Evolutionary conservation across 2,113 vertebrate species (phyloP).

Genomic region (Bucco capensis): DNA sequence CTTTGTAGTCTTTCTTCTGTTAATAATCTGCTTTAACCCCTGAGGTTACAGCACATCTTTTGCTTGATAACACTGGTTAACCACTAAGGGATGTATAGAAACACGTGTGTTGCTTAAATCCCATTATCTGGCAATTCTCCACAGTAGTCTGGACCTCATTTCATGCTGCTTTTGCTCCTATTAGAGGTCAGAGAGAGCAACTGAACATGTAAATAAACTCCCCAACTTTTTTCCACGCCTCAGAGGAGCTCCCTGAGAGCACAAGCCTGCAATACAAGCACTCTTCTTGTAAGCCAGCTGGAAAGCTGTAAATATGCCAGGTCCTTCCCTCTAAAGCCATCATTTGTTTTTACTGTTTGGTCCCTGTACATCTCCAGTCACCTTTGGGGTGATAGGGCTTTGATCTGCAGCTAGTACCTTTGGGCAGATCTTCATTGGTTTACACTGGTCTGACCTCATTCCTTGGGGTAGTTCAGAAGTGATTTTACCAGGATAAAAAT

Average conservation of each 20-base stretch:
- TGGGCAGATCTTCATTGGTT: background rate
- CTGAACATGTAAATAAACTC: background rate
- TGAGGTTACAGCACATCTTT: background rate
- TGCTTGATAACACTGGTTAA: background rate
- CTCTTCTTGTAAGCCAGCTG: background rate
- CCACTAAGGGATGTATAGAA: background rate
- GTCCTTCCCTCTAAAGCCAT: background rate
- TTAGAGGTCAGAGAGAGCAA: background rate
- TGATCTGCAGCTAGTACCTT: background rate
- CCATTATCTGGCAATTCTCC: background rate
- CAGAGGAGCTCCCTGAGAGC: background rate
- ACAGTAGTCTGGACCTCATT: background rate
- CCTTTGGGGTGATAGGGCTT: background rate
- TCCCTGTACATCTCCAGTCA: background rate
- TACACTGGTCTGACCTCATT: background rate
- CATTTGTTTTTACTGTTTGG: background rate
- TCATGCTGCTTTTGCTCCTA: background rate
- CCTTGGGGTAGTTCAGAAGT: background rate
- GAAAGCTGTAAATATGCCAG: background rate
- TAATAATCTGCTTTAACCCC: background rate
- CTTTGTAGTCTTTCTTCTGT: background rate
- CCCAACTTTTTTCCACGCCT: background rate
- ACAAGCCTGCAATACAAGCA: background rate
- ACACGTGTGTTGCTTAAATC: background rate
- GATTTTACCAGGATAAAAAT: background rate